Evolutionary conservation across 1,140 invertebrate genomes (phyloP).

Genomic region (Drosophila ohnishii): DNA sequence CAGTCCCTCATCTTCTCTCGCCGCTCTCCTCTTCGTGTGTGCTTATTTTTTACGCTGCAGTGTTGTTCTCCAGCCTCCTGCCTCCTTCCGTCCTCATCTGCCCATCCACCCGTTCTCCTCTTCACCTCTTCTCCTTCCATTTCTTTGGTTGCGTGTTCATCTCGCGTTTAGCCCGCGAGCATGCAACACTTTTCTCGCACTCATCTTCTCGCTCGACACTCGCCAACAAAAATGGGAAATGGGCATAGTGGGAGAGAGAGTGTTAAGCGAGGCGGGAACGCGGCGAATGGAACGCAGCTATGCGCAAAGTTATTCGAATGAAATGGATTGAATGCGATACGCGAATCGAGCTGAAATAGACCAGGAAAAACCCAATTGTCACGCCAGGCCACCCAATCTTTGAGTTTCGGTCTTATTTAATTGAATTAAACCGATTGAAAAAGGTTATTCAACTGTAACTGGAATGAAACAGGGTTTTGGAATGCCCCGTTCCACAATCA

Average conservation of each 20-base stretch:
- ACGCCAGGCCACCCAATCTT: not conserved
- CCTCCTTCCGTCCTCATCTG: constrained; percentile 14
- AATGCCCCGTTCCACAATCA: not conserved
- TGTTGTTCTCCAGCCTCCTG: constrained; percentile 40
- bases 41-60: constrained; percentile 38
- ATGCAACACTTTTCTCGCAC: constrained; percentile 60
- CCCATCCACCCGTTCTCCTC: not conserved
- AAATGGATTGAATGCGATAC: constrained; percentile 70
- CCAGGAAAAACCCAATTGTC: not conserved
- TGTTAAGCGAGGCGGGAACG: not conserved
- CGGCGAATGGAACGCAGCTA: constrained; percentile 20
- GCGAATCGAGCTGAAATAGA: constrained; percentile 18
- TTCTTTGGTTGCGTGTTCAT: constrained; percentile 59
- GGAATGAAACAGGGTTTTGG: not conserved
- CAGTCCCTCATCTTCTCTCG: not conserved
- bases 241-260: not conserved
- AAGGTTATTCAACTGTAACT: not conserved
- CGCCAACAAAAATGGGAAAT: constrained; percentile 46
- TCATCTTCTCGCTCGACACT: constrained; percentile 37
- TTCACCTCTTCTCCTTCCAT: constrained; percentile 17
- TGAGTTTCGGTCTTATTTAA: not conserved
- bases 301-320: constrained; percentile 55
- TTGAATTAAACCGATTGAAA: not conserved
- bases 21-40: constrained; percentile 16
- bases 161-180: constrained; percentile 59